These are phyloP conservation scores for Karalla daura DNA, from an alignment of 2,797 vertebrate genomes.

Conservation along the genomic window DNA sequence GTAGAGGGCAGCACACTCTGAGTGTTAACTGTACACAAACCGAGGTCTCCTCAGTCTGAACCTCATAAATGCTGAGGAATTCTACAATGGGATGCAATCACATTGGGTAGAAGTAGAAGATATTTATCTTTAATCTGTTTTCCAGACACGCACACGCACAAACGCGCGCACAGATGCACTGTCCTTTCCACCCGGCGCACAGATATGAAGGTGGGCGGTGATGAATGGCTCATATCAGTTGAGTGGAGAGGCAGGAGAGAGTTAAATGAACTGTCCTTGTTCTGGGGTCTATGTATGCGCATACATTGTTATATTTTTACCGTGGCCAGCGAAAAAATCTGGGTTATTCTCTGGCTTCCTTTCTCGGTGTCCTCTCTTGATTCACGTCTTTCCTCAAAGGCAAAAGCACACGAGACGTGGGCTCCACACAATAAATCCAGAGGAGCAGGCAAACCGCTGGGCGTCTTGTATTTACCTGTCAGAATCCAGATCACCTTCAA, in stretches of 20 bases:
- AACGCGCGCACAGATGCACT: slow-evolving; percentile 12
- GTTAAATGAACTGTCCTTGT: slow-evolving; percentile 85
- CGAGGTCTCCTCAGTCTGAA: slow-evolving; percentile 15
- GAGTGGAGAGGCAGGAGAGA: slow-evolving; percentile 75
- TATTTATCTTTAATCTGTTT: slow-evolving; percentile 70
- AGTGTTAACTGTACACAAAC: slow-evolving; percentile 26
- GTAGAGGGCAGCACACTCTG: slow-evolving; percentile 81
- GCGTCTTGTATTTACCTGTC: slow-evolving; percentile 43
- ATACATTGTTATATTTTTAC: slow-evolving; percentile 85
- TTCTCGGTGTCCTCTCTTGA: slow-evolving; percentile 66
- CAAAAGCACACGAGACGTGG: slow-evolving; percentile 27
- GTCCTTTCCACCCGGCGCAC: slow-evolving; percentile 52
- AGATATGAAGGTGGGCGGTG: slow-evolving; percentile 73
- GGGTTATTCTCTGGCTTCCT: slow-evolving; percentile 70
- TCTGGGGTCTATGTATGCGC: slow-evolving; percentile 81
- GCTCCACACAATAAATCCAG: slow-evolving; percentile 20
- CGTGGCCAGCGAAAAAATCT: slow-evolving; percentile 72
- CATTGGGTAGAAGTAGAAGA: slow-evolving; percentile 32
- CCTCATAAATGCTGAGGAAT: slow-evolving; percentile 32
- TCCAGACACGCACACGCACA: slow-evolving; percentile 26
- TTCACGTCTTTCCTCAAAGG: slow-evolving; percentile 64
- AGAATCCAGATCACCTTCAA: slow-evolving; percentile 51
- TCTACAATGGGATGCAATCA: slow-evolving; percentile 50
- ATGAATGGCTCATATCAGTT: slow-evolving; percentile 78
- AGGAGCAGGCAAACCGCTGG: slow-evolving; percentile 32